Conservation (phyloP, 2,113 vertebrate genomes). For the Melanerpes aurifrons region DNA sequence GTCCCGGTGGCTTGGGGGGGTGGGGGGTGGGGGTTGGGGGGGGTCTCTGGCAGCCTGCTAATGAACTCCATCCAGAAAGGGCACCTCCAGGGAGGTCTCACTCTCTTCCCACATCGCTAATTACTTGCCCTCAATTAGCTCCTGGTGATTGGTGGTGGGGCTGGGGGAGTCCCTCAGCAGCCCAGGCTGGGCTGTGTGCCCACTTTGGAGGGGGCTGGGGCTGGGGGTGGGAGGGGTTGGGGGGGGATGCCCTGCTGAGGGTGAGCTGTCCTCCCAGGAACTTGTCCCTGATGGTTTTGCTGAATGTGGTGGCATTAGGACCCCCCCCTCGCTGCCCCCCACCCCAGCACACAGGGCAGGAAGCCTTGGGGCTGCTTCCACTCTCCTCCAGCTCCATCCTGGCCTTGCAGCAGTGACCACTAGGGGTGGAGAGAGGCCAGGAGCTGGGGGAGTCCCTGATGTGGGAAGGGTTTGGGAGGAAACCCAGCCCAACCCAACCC, state of each 20-base stretch:
- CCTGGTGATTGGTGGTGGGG: background rate
- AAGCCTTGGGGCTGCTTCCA: background rate
- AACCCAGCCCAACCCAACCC: background rate
- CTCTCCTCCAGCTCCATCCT: background rate
- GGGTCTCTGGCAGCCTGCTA: background rate
- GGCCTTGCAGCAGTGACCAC: fast-evolving
- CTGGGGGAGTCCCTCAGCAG: background rate
- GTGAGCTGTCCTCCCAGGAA: background rate
- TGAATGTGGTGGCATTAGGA: background rate
- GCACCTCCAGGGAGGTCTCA: background rate
- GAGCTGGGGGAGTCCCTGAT: fast-evolving
- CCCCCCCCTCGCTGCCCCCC: too few relatives aligned
- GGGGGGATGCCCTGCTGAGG: fast-evolving
- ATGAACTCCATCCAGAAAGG: fast-evolving
- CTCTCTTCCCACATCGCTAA: background rate
- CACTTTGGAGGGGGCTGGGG: background rate
- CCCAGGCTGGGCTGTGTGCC: background rate
- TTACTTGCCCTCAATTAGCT: background rate
- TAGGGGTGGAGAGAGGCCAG: fast-evolving
- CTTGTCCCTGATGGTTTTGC: background rate
- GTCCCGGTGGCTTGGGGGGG: background rate
- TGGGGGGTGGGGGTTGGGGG: background rate
- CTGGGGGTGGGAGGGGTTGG: too few relatives aligned
- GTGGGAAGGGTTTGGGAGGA: background rate
- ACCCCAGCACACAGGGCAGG: fast-evolving